Percentiles rank a stretch among this genome's conserved stretches.
Conservation (phyloP, 2,888 invertebrate species). For the Lomographa bimaculata region DNA sequence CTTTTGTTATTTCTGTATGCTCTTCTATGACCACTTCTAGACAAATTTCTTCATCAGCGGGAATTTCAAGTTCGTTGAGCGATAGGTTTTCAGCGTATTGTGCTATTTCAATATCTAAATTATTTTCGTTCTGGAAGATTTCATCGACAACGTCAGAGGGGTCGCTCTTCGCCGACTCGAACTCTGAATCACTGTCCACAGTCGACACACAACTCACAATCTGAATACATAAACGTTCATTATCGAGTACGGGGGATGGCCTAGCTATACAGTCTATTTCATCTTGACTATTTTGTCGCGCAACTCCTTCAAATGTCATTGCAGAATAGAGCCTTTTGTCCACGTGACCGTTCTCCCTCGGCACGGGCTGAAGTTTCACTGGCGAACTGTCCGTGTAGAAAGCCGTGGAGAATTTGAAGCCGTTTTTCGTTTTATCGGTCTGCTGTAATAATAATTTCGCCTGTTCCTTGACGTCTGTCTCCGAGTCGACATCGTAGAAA, state of each 20-base stretch:
- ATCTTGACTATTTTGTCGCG: conserved; percentile 67
- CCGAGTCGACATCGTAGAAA: conserved; percentile 79
- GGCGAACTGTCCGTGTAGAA: conserved; percentile 70
- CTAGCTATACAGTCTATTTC: conserved; percentile 60
- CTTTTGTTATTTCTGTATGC: conserved; percentile 33
- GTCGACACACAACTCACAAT: conserved; percentile 33
- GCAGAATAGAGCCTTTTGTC: conserved; percentile 72
- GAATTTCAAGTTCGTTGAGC: conserved; percentile 55
- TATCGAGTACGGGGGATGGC: conserved; percentile 41
- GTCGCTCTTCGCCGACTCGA: conserved; percentile 76
- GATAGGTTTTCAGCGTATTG: conserved; percentile 60
- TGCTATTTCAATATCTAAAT: conserved; percentile 47
- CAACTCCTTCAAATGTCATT: conserved; percentile 77
- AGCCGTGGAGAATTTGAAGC: conserved; percentile 68
- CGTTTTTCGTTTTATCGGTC: conserved; percentile 79
- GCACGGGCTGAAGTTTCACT: conserved; percentile 67
- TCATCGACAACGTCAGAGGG: conserved; percentile 65
- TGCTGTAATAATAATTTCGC: conserved; percentile 61
- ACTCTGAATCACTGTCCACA: conserved; percentile 74
- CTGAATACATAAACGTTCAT: conserved; percentile 51
- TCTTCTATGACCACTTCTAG: conserved; percentile 44
- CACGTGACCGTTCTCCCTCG: conserved; percentile 70
- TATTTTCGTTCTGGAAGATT: conserved; percentile 48
- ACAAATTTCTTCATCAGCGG: conserved; percentile 38
- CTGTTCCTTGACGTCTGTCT: conserved; percentile 63